A percentile compares a stretch with the other conserved stretches of the same genome.
These are phyloP conservation scores for Aramus guarauna DNA, from an alignment of 2,113 vertebrate species.

Conservation along the genomic window DNA sequence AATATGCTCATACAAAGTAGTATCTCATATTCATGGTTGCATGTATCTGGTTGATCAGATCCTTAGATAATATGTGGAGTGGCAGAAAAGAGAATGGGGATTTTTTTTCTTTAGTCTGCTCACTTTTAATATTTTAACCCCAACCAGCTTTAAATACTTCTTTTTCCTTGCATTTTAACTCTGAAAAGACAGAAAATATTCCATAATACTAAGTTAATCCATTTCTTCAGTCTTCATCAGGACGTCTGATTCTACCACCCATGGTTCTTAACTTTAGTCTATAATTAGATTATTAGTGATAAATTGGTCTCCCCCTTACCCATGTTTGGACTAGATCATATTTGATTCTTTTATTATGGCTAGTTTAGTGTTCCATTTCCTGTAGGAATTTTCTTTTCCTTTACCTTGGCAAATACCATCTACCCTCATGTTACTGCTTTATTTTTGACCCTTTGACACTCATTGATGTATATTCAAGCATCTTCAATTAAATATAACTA, in stretches of 20 bases:
- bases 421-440: neutral
- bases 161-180: neutral
- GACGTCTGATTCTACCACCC: neutral
- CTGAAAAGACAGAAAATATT: neutral
- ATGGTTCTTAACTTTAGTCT: neutral
- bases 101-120: neutral
- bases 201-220: neutral
- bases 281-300: neutral
- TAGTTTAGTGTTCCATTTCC: neutral
- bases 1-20: neutral
- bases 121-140: neutral
- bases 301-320: neutral
- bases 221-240: neutral
- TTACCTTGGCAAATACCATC: neutral
- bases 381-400: neutral
- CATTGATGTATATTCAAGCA: neutral
- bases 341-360: neutral
- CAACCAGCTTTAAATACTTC: neutral
- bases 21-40: neutral
- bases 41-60: neutral
- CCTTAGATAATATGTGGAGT: neutral
- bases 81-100: neutral
- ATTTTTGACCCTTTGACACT: neutral
- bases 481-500: neutral
- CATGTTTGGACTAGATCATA: neutral